Evolutionary conservation across 2,888 invertebrate species (phyloP), one percentile per base, ranked within the genome.

Genomic region (Drosophila kanekoi): DNA sequence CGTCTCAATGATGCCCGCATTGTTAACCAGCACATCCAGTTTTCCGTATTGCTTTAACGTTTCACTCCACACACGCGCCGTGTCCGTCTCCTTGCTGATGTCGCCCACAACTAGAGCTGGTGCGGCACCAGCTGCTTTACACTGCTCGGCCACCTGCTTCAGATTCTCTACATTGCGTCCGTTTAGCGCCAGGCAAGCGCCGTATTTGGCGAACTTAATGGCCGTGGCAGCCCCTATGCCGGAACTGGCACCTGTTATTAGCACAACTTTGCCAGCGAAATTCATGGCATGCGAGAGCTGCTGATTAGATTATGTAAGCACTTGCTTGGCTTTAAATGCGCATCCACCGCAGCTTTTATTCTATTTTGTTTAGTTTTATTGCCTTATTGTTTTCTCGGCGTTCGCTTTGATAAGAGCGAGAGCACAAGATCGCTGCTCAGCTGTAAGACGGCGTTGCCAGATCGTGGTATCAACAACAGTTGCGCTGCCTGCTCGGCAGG

Each of bases 21-120:
- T 98, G 91, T 99, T 98, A 0, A 98, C 94, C 52, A 98, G 91
- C n/a, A 97, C 95, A 92, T 98, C 97, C 11, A 98, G 92, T 90
- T 95, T 94, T 0, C 96, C 96, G 89, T 94, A 97, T 80, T 96
- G 95, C 33, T 95, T 93, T 1, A 98, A 91, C 0, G 97, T 96
- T 35, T 94, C 94, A 23, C 95, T 94, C 3, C 97, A 92, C 58
- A 97, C 95, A 8, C 94, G 94, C 88, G 95, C 94, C 1, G 95
- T 95, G 75, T 97, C 97, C 0, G 91, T 91, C 90, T 97, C 97
- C 71, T 95, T 95, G 2, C 94, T 95, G 62, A 97, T 92, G 83
- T 97, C 97, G 0, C 95, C 96, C 18, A 94, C 92, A 6, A 96
- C 93, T 0, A 95, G 89, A 20, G 71, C 56, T 4, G 92, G 66